phyloP scores from a whole-genome alignment of 2,888 invertebrate genomes.

The Balanococcus diminutus region DNA sequence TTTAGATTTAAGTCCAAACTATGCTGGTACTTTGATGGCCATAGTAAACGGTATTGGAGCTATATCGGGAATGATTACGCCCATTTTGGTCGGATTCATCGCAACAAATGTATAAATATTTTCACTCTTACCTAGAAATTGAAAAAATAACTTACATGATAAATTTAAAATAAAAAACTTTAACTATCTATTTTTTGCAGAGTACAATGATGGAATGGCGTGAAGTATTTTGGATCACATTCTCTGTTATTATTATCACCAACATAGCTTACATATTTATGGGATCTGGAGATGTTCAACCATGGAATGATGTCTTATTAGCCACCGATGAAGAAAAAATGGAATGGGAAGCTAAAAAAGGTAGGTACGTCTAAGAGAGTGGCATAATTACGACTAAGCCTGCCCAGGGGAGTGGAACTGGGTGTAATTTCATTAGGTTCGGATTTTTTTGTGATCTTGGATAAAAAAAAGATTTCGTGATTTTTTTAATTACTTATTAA shows the following conservation, averaged over 20 bases:
- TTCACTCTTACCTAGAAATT: too few species aligned
- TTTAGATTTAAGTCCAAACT: constrained; percentile 71
- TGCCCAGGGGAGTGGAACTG: too few species aligned
- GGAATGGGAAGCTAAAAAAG: constrained; percentile 25
- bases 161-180: too few species aligned
- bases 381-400: too few species aligned
- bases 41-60: constrained; percentile 75
- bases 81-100: constrained; percentile 68
- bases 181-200: constrained; percentile 52
- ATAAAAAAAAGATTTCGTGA: not conserved
- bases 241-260: constrained; percentile 71
- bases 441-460: too few species aligned
- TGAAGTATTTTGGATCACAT: constrained; percentile 79
- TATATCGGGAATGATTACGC: constrained; percentile 72
- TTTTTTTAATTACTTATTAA: too few species aligned
- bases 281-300: constrained; percentile 75
- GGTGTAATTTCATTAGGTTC: too few species aligned
- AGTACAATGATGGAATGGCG: constrained; percentile 71
- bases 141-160: too few species aligned
- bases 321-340: constrained; percentile 34
- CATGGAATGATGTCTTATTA: constrained; percentile 72
- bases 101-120: constrained; percentile 64
- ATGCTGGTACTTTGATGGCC: constrained; percentile 72
- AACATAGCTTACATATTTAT: constrained; percentile 73
- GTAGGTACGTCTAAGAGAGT: too few species aligned